Evolutionary conservation across 2,113 vertebrate species (phyloP).

Genomic region (Stictonetta naevosa): DNA sequence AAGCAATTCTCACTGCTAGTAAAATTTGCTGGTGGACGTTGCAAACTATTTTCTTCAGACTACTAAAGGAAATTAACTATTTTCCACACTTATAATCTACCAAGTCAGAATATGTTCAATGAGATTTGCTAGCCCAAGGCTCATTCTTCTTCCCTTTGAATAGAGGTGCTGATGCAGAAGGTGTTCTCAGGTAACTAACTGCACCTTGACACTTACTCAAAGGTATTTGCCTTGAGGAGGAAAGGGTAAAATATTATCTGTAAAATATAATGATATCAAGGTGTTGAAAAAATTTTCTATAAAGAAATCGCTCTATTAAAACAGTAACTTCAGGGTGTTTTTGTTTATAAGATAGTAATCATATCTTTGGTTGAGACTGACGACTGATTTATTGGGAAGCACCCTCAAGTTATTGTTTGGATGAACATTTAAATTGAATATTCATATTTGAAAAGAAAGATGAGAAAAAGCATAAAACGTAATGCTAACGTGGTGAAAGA

Average conservation of each 20-base stretch:
- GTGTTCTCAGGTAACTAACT: conserved; percentile 9
- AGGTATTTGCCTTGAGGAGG: conserved; percentile 1
- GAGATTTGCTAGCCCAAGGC: background rate
- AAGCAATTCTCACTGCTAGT: background rate
- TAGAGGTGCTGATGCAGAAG: background rate
- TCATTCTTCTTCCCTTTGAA: background rate
- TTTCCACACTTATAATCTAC: background rate
- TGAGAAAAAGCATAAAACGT: background rate
- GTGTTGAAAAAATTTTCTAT: background rate
- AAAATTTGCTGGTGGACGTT: background rate
- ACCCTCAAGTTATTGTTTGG: conserved; percentile 45
- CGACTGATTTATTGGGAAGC: conserved; percentile 20
- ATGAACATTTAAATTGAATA: conserved; percentile 15
- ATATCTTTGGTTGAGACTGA: background rate
- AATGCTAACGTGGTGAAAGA: background rate
- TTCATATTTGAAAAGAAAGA: conserved; percentile 29
- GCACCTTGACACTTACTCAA: background rate
- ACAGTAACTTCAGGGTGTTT: conserved; percentile 29
- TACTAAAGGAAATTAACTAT: background rate
- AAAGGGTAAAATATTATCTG: background rate
- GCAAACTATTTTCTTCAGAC: background rate
- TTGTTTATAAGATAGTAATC: conserved; percentile 19
- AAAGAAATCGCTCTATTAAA: conserved; percentile 29
- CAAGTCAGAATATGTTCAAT: background rate
- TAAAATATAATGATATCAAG: background rate